A percentile compares a stretch with the other conserved stretches of the same genome.
Evolutionary conservation across 2,888 invertebrate species (phyloP).

Genomic region (Congeria kusceri): DNA sequence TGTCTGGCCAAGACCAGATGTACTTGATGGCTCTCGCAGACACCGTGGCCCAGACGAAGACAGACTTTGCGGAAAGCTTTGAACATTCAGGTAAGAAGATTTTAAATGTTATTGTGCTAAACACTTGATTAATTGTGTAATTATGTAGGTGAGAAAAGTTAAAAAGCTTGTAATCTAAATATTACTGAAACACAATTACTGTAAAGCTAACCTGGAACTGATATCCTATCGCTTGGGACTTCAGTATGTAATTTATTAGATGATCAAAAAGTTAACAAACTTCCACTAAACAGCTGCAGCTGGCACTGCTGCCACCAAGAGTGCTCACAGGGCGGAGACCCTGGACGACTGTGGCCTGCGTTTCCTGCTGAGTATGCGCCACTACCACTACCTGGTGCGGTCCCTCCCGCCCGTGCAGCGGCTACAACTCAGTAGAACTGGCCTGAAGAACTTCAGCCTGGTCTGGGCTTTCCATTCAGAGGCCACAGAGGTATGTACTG

Average conservation of each 20-base stretch:
- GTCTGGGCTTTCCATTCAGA: conserved; percentile 99
- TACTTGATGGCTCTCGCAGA: conserved; percentile 99
- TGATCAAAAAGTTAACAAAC: too few species aligned
- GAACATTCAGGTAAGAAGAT: conserved; percentile 49
- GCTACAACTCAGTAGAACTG: conserved; percentile 93
- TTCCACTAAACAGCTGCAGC: too few species aligned
- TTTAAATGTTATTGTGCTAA: background rate
- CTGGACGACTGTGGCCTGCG: conserved; percentile 98
- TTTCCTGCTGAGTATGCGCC: conserved; percentile 98
- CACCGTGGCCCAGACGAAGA: conserved; percentile 90
- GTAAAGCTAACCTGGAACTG: too few species aligned
- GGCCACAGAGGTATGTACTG: conserved; percentile 90
- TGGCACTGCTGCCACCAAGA: background rate
- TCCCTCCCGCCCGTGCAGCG: conserved; percentile 97
- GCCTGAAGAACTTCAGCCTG: conserved; percentile 89
- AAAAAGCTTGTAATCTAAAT: too few species aligned
- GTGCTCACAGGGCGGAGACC: conserved; percentile 69
- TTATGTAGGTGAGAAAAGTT: too few species aligned
- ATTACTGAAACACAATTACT: too few species aligned
- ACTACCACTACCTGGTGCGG: conserved; percentile 96
- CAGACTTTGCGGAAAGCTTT: conserved; percentile 84
- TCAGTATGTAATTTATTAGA: too few species aligned
- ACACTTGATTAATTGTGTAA: too few species aligned
- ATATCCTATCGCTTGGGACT: too few species aligned
- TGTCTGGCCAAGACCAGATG: conserved; percentile 98